Base-by-base conservation (phyloP, 2,888 invertebrate genomes). In the Diachrysia chrysitis region DNA sequence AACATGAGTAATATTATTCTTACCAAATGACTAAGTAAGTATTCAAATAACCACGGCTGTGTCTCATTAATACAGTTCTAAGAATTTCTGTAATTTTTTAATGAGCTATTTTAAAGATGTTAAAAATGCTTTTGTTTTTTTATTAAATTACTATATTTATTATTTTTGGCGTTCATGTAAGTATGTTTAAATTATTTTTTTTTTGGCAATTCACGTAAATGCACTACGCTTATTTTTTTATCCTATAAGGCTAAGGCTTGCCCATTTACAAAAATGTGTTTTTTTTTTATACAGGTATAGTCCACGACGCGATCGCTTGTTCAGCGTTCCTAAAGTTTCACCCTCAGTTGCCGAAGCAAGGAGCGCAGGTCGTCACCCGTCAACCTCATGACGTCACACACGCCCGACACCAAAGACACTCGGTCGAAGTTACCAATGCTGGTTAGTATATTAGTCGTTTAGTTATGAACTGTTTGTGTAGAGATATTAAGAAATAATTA, bases 271-370 rank as follows among this genome's bases (percentile, higher is more conserved):
- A n/a, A n/a, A n/a, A n/a, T n/a, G n/a, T n/a, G n/a, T n/a, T n/a
- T n/a, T n/a, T n/a, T n/a, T n/a, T n/a, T n/a, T n/a, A n/a, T n/a
- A 2, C 83, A 96, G 97, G 99, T 16, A 97, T 99, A 57, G 99
- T 99, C 0, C 99, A 99, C 89, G 99, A 99, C 90, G 99, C 99
- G 7, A 99, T 99, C 97, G 99, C 99, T 0, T 99, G 99, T 88
- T 99, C 99, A 0, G 98, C 99, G 0, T 99, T 98, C 89, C 96
- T 99, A 10, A 99, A 99, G 92, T 99, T 99, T 88, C 98, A 98
- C 90, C 98, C 98, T 0, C 96, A 97, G 35, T 90, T 98, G 69
- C 98, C 98, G 19, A 98, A 98, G 87, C 97, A 97, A 96, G 76
- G 98, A 95, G 82, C 93, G 2, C 94, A 97, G 0, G 98, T 98